Base-by-base conservation (phyloP, 2,797 vertebrate genomes). In the Oryzias sinensis region DNA sequence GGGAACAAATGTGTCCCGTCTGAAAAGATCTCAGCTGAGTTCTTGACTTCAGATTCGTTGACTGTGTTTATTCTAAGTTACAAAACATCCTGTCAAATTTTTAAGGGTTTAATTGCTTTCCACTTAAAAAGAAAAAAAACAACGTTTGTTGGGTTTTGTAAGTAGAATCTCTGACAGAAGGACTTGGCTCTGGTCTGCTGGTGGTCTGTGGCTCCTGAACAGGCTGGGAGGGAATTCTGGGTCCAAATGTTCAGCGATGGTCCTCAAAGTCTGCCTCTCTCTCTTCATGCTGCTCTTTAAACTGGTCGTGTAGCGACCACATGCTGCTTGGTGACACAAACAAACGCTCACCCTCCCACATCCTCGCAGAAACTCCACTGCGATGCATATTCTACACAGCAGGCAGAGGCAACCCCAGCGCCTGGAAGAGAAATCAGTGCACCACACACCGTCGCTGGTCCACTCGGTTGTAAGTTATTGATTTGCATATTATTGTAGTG, bases 311-410 rank as follows among this genome's bases (percentile, higher is more conserved):
- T 45, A 49, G 73, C 57, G 25, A 63, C 61, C 52, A 56, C 69
- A 77, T 73, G 68, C 65, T 74, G 78, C 51, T 70, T 41, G 67
- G 53, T 27, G 41, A 24, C 72, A 74, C 55, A 62, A 55, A 59
- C 42, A 59, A 1, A 29, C 17, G 24, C 55, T 48, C 62, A 52
- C 22, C 43, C 1, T 42, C n/a, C 16, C 43, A 43, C 53, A 51
- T 58, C 59, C 51, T 51, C 20, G 15, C 25, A 57, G 59, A 68
- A 61, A 68, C 59, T 53, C 59, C 54, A 37, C 59, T 48, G 48
- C 25, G 17, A 47, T 27, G 20, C 25, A 53, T 51, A 62, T 65
- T 61, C 27, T 18, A 46, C 62, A 27, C 57, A 52, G 59, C 62
- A 66, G 41, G 53, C 43, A n/a, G 52, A 66, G 63, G 59, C 44